Percentiles rank a stretch among this genome's conserved stretches.
phyloP scores from a whole-genome alignment of 1,140 invertebrate genomes.

The Goniozus legneri region DNA sequence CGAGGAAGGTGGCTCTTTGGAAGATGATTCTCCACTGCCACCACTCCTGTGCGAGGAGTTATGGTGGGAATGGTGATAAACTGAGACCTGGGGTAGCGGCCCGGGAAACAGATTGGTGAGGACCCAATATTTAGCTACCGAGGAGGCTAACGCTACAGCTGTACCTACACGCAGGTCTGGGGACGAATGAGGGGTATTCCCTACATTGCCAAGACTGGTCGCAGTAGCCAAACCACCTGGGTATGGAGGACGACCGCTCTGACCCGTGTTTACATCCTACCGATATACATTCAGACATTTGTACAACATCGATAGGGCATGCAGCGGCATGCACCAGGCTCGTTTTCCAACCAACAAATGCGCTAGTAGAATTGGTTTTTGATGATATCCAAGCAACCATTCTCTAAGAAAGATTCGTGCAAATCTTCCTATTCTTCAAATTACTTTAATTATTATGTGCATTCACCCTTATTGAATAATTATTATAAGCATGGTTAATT shows the following conservation, averaged over 20 bases:
- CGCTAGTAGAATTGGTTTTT: conserved; percentile 14
- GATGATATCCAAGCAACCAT: background rate
- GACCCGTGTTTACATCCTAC: conserved; percentile 53
- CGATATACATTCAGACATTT: conserved; percentile 53
- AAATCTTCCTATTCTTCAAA: background rate
- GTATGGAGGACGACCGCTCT: conserved; percentile 49
- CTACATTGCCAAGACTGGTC: conserved; percentile 48
- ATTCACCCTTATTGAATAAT: background rate
- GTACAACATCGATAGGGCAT: conserved; percentile 53
- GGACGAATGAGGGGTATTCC: conserved; percentile 44
- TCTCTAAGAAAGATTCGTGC: conserved; percentile 5
- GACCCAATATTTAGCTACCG: conserved; percentile 58
- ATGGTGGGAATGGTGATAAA: conserved; percentile 49
- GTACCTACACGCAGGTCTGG: conserved; percentile 54
- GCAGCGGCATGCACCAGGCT: conserved; percentile 45
- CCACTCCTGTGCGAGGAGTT: conserved; percentile 38
- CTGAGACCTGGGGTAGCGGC: conserved; percentile 54
- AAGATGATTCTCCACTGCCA: conserved; percentile 32
- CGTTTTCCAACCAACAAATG: conserved; percentile 40
- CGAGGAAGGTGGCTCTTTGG: conserved; percentile 38
- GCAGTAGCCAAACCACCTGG: conserved; percentile 45
- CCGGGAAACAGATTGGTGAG: conserved; percentile 56
- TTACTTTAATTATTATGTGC: too few species aligned
- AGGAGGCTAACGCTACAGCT: conserved; percentile 53
- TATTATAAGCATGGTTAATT: background rate